Evolutionary conservation across 2,888 invertebrate genomes (phyloP).

Genomic region (Smittia sp.): DNA sequence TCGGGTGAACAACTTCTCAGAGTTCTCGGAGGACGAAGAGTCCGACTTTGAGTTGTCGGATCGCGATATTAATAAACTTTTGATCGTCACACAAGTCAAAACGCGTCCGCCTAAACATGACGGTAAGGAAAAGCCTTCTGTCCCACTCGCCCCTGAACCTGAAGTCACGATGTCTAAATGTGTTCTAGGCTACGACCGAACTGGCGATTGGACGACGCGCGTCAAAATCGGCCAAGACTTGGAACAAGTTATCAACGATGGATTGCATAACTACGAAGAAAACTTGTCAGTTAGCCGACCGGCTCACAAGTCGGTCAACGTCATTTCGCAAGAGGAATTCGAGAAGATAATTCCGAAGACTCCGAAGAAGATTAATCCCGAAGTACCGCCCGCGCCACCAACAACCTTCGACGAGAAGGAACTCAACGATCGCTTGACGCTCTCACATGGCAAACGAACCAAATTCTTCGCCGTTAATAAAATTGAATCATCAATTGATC

Average conservation of each 20-base stretch:
- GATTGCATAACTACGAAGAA: constrained; percentile 93
- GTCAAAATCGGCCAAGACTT: constrained; percentile 94
- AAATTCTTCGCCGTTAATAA: constrained; percentile 95
- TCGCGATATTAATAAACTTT: constrained; percentile 85
- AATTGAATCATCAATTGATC: constrained; percentile 60
- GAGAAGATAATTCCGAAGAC: constrained; percentile 70
- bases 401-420: constrained; percentile 51
- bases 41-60: constrained; percentile 88
- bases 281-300: constrained; percentile 66
- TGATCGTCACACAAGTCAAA: constrained; percentile 83
- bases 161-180: too few species aligned
- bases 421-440: constrained; percentile 43
- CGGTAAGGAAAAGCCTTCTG: constrained; percentile 51
- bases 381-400: constrained; percentile 81
- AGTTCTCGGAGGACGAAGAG: constrained; percentile 75
- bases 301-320: constrained; percentile 77
- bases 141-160: background rate
- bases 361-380: constrained; percentile 64
- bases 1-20: constrained; percentile 74
- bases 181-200: constrained; percentile 66
- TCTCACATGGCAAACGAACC: constrained; percentile 56
- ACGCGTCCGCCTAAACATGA: constrained; percentile 72
- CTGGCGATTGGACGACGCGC: constrained; percentile 83
- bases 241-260: constrained; percentile 94
- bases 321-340: constrained; percentile 86